These are phyloP conservation scores for Anguilla rostrata DNA, from an alignment of 2,113 vertebrate genomes.

Conservation along the genomic window DNA sequence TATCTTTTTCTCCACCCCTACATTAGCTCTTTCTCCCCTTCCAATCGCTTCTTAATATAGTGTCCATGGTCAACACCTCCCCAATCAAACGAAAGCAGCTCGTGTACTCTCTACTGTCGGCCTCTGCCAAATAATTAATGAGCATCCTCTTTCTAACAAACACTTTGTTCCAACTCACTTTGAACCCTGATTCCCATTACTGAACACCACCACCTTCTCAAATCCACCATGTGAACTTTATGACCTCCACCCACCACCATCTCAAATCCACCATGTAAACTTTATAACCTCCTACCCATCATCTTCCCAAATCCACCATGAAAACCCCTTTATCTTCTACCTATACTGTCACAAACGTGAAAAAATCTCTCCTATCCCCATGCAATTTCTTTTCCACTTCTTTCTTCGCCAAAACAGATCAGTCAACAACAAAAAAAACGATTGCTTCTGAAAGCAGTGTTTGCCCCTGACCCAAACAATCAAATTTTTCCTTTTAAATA, in stretches of 20 bases:
- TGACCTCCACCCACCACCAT: neutral
- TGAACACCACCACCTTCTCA: neutral
- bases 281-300: neutral
- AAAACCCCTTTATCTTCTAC: neutral
- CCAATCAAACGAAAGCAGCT: neutral
- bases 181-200: neutral
- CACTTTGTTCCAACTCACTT: neutral
- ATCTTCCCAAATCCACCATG: neutral
- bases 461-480: conserved; percentile 27
- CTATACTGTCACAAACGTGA: neutral
- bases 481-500: conserved; percentile 28
- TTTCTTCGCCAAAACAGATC: conserved; percentile 8
- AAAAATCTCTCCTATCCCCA: neutral
- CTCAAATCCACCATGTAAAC: neutral
- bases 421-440: conserved; percentile 20
- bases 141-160: neutral
- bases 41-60: neutral
- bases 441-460: conserved; percentile 21
- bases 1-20: neutral
- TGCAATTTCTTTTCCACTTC: conserved; percentile 15
- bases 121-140: neutral
- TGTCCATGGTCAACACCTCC: neutral
- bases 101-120: neutral
- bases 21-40: neutral
- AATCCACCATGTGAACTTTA: neutral